Evolutionary conservation across 1,140 invertebrate genomes (phyloP), one percentile per base, ranked within the genome.

Genomic region (Fopius arisanus): DNA sequence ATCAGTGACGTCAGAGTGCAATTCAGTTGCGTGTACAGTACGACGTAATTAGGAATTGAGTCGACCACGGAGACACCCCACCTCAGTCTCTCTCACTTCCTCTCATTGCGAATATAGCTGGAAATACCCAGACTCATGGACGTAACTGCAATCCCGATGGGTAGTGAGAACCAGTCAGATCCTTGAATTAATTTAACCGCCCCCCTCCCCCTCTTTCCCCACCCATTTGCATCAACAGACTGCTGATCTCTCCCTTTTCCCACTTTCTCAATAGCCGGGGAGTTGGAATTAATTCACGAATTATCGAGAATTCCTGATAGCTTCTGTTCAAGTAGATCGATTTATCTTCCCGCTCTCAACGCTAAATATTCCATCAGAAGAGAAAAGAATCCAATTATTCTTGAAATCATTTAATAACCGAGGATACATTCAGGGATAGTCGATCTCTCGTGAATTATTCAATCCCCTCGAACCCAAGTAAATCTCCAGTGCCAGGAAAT

Each of bases 171-270:
- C 40, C 12, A 69, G 31, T 65, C 65, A 69, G 51, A 48, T 59
- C n/a, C 70, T 76, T 73, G 75, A 76, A 76, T 76, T 72, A 73
- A 70, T 76, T 72, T 62, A 72, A 76, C 75, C 43, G 48, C 23
- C 43, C 43, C 43, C 29, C 48, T 4, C 14, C n/a, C 19, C n/a
- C n/a, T n/a, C n/a, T n/a, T n/a, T n/a, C n/a, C n/a, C n/a, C n/a
- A n/a, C 69, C 54, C 66, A 73, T 76, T 76, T 73, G 67, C 75
- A 76, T 73, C 69, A 72, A 65, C 70, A 6, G 62, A 67, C 31
- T 41, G 65, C 23, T 14, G 6, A 70, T 70, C 69, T 16, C 43
- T 23, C 37, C 19, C 1, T 48, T 48, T 48, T 48, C 14, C 43
- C 43, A 48, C 43, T 48, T 14, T n/a, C 43, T 37, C n/a, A 19